Evolutionary conservation across 2,113 vertebrate genomes (phyloP).

Genomic region (Cyanocitta stelleri): DNA sequence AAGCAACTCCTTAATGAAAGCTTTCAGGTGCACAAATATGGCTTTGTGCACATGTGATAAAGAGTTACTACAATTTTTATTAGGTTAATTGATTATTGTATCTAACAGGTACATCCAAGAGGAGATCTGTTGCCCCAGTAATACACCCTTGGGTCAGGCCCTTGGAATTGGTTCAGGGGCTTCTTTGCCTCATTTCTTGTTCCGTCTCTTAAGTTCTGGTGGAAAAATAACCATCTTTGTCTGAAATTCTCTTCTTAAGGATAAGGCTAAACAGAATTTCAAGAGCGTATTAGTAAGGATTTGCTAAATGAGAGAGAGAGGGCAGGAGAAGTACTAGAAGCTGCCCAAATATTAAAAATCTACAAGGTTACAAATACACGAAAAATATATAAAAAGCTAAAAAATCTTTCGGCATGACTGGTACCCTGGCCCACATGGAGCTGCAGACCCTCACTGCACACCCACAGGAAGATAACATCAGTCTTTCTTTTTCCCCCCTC

Average conservation of each 20-base stretch:
- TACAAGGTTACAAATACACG: neutral
- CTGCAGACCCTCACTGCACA: fast-evolving
- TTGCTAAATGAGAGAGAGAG: neutral
- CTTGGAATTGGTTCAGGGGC: neutral
- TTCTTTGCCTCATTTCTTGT: neutral
- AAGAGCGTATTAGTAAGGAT: too few relatives aligned
- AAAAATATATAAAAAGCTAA: neutral
- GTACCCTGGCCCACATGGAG: neutral
- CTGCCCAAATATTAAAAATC: neutral
- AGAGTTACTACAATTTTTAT: neutral
- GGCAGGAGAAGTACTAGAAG: neutral
- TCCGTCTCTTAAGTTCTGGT: neutral
- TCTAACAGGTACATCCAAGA: too few relatives aligned
- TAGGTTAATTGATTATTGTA: neutral
- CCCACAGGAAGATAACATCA: neutral
- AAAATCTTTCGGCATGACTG: neutral
- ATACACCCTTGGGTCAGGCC: neutral
- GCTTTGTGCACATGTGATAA: fast-evolving
- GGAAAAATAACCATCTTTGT: neutral
- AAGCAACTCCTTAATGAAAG: neutral
- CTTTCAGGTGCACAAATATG: neutral
- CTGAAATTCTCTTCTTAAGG: neutral
- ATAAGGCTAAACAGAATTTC: neutral
- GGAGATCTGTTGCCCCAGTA: neutral
- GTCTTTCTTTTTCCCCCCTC: neutral